Conservation (phyloP, 2,113 vertebrate genomes). For the Octodon degus region DNA sequence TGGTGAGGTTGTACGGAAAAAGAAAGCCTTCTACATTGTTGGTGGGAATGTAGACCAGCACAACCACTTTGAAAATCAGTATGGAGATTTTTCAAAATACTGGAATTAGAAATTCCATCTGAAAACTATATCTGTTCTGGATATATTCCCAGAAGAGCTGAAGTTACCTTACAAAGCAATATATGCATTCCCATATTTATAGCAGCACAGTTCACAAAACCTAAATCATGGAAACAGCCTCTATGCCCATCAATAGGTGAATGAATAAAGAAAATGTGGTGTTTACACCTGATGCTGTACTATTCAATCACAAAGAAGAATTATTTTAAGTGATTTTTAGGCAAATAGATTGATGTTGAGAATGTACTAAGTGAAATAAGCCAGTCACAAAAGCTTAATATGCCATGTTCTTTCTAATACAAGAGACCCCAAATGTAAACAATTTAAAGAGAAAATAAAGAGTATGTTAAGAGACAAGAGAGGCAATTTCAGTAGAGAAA, state of each 20-base stretch:
- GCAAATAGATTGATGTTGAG: not conserved
- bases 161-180: too few relatives aligned
- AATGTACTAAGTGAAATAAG: not conserved
- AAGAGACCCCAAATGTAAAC: not conserved
- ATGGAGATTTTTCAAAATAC: not conserved
- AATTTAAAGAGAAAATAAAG: not conserved
- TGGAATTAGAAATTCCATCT: not conserved
- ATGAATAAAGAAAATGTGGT: not conserved
- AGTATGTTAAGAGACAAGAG: not conserved
- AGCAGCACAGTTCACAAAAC: not conserved
- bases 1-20: not conserved
- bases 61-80: not conserved
- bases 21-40: not conserved
- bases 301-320: not conserved
- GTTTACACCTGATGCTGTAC: not conserved
- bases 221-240: not conserved
- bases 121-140: not conserved
- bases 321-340: not conserved
- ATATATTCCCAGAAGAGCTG: not conserved
- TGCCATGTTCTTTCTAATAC: not conserved
- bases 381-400: not conserved
- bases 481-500: not conserved
- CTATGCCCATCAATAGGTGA: not conserved
- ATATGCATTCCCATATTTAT: not conserved
- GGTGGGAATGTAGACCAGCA: not conserved